Evolutionary conservation across 2,797 vertebrate genomes (phyloP).

Genomic region (Jordanella pulchra): DNA sequence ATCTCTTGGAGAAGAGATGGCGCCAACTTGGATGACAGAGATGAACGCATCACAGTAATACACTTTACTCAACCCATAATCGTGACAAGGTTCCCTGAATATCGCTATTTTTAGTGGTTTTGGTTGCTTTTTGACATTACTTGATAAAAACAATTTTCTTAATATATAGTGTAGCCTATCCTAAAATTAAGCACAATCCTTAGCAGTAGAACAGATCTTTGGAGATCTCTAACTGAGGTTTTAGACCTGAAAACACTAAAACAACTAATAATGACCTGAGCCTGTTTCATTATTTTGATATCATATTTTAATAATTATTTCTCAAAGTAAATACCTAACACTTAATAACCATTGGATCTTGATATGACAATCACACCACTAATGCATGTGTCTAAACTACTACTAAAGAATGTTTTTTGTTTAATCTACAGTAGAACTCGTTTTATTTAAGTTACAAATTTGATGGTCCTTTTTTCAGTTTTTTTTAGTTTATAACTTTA

Average conservation of each 20-base stretch:
- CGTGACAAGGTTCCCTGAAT: not conserved
- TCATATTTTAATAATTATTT: too few species aligned
- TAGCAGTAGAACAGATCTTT: too few species aligned
- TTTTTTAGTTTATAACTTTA: not conserved
- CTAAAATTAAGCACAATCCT: not conserved
- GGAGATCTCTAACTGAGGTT: too few species aligned
- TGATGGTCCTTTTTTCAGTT: too few species aligned
- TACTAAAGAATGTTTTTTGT: too few species aligned
- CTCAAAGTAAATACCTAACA: too few species aligned
- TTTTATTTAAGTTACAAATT: too few species aligned
- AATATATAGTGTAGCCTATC: not conserved
- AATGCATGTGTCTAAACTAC: not conserved
- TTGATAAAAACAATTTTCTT: not conserved
- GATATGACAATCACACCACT: not conserved
- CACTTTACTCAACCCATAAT: not conserved
- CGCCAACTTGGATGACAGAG: slow-evolving; percentile 84
- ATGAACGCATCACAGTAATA: slow-evolving; percentile 92
- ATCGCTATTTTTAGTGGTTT: not conserved
- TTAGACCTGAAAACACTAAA: too few species aligned
- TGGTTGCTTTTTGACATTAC: not conserved
- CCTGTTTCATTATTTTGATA: too few species aligned
- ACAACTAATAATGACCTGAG: too few species aligned
- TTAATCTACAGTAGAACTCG: too few species aligned
- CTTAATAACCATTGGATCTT: not conserved
- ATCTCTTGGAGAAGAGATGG: slow-evolving; percentile 95